A percentile compares a stretch with the other conserved stretches of the same genome.
Conservation (phyloP, 2,797 vertebrate genomes). For the Balearica regulorum region DNA sequence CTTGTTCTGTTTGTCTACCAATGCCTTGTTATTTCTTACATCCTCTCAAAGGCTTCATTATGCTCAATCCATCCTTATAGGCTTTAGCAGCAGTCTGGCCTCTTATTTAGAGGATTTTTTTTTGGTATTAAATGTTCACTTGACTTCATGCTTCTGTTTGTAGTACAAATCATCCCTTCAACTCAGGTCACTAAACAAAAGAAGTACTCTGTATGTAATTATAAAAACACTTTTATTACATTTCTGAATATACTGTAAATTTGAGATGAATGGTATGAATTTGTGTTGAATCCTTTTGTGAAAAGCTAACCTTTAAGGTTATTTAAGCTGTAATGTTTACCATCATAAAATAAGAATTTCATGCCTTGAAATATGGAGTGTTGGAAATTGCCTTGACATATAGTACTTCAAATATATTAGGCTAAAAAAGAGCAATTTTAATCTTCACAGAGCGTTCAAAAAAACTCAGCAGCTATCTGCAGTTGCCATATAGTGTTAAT, state of each 20-base stretch:
- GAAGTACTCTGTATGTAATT: neutral
- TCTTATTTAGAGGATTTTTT: slow-evolving; percentile 4
- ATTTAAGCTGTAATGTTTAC: neutral
- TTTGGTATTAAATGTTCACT: neutral
- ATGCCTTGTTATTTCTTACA: neutral
- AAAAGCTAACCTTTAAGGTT: neutral
- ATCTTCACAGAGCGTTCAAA: neutral
- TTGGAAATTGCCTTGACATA: neutral
- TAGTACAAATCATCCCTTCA: neutral
- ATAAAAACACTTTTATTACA: neutral
- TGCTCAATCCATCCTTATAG: neutral
- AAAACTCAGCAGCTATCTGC: neutral
- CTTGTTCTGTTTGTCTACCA: neutral
- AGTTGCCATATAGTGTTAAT: neutral
- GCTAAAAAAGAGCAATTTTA: neutral
- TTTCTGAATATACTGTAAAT: neutral
- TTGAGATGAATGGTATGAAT: neutral
- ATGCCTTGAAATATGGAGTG: neutral
- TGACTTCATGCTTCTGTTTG: neutral
- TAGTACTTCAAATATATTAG: neutral
- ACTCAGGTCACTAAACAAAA: neutral
- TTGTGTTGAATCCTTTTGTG: neutral
- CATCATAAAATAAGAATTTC: neutral
- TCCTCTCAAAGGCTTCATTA: slow-evolving; percentile 3
- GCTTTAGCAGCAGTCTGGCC: neutral